A percentile compares a stretch with the other conserved stretches of the same genome.
These are phyloP conservation scores for Cossypha caffra DNA, from an alignment of 2,797 vertebrate genomes.

Conservation along the genomic window DNA sequence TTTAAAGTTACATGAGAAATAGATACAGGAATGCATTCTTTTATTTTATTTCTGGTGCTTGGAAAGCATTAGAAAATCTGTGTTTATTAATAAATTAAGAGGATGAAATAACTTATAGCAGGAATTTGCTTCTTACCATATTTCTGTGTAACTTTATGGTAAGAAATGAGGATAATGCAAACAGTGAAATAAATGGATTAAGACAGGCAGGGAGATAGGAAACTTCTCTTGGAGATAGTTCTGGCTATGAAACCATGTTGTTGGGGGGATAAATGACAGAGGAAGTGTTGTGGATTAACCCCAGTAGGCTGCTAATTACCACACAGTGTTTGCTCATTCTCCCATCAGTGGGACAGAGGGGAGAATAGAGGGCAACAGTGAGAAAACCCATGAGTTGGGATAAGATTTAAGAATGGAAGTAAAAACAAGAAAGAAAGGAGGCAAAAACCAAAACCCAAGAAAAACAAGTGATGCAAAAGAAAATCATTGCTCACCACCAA, in stretches of 20 bases:
- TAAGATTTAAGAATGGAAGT: neutral
- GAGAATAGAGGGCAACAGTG: neutral
- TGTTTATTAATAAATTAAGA: neutral
- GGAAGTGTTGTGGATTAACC: neutral
- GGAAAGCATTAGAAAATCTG: neutral
- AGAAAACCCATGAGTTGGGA: neutral
- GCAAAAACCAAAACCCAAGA: neutral
- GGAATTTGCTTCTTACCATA: neutral
- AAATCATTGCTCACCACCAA: neutral
- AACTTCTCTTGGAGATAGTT: neutral
- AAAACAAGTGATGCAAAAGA: neutral
- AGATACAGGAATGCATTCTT: neutral
- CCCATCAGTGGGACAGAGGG: rapidly evolving
- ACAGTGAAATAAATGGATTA: neutral
- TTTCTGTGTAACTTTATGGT: neutral
- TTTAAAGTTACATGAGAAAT: neutral
- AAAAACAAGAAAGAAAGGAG: too few species aligned
- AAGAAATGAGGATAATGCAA: neutral
- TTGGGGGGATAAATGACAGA: neutral
- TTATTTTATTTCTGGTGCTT: neutral
- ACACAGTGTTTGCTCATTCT: neutral
- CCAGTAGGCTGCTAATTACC: neutral
- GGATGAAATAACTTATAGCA: neutral
- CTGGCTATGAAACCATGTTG: neutral
- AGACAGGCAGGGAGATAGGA: neutral